phyloP scores from a whole-genome alignment of 92 coral and sea anemone species.

The Blastomussa wellsi region DNA sequence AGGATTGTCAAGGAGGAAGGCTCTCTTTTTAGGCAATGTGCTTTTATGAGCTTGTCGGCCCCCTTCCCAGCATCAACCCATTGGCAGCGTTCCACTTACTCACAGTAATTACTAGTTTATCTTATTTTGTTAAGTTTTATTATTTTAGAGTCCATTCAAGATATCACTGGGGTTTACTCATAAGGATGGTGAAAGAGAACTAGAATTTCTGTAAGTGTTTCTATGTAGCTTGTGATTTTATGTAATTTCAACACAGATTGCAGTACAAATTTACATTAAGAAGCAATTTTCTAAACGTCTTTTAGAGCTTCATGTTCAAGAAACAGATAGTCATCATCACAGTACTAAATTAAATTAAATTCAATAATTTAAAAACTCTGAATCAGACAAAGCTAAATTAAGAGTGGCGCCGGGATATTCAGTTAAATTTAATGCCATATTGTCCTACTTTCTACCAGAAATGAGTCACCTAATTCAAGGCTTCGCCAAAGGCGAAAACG shows the following conservation, averaged over 20 bases:
- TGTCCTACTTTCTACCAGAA: conserved; percentile 9
- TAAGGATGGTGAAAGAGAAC: conserved; percentile 58
- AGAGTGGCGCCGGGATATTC: neutral
- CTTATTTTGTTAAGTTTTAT: too few relatives aligned
- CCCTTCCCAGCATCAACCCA: too few relatives aligned
- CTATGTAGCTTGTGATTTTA: too few relatives aligned
- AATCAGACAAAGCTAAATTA: neutral
- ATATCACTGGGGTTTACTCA: conserved; percentile 69
- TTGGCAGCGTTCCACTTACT: too few relatives aligned
- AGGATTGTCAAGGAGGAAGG: too few relatives aligned
- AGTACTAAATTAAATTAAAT: neutral
- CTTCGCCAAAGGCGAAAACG: conserved; percentile 19
- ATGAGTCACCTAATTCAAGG: conserved; percentile 32
- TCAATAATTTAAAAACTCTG: neutral
- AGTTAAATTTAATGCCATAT: neutral
- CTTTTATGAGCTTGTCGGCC: too few relatives aligned
- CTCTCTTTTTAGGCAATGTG: too few relatives aligned
- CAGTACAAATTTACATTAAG: too few relatives aligned
- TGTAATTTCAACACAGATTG: neutral
- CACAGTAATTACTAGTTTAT: too few relatives aligned
- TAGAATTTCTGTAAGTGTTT: conserved; percentile 88
- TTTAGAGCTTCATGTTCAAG: too few relatives aligned
- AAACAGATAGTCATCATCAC: too few relatives aligned
- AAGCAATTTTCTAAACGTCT: too few relatives aligned
- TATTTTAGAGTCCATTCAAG: conserved; percentile 79